Evolutionary conservation across 2,113 vertebrate species (phyloP).

Genomic region (Ochotona curzoniae): DNA sequence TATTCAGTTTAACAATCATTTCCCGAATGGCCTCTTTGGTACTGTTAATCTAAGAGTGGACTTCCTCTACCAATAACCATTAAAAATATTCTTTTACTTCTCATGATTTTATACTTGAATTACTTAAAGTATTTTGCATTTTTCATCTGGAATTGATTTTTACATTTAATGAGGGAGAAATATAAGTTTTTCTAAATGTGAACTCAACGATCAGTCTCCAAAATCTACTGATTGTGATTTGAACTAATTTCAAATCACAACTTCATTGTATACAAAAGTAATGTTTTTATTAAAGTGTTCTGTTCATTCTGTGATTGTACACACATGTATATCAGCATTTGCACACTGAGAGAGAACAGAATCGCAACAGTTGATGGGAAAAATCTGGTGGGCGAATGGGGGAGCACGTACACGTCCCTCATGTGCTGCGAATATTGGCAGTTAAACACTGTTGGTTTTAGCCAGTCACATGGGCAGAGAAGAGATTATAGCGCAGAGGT

Average conservation of each 20-base stretch:
- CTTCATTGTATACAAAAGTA: background rate
- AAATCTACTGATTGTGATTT: background rate
- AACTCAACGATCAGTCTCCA: background rate
- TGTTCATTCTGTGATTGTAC: background rate
- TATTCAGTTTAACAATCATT: background rate
- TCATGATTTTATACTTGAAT: slow-evolving; percentile 37
- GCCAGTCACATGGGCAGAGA: background rate
- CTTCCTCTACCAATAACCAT: background rate
- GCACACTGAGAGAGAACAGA: background rate
- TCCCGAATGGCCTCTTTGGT: slow-evolving; percentile 9
- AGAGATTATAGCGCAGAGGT: background rate
- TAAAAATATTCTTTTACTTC: background rate
- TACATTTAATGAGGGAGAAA: slow-evolving; percentile 36
- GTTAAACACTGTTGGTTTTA: slow-evolving; percentile 13
- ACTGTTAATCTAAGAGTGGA: slow-evolving; percentile 15
- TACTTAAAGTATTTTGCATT: background rate
- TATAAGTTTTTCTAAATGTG: slow-evolving; percentile 31
- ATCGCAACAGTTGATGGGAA: background rate
- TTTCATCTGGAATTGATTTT: slow-evolving; percentile 43
- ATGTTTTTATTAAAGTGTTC: background rate
- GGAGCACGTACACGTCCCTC: background rate
- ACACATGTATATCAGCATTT: background rate
- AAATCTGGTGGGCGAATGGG: background rate
- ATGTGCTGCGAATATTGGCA: background rate
- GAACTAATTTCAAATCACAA: slow-evolving; percentile 18